Evolutionary conservation across 2,888 invertebrate species (phyloP), one percentile per base, ranked within the genome.

Genomic region (Rapana venosa): DNA sequence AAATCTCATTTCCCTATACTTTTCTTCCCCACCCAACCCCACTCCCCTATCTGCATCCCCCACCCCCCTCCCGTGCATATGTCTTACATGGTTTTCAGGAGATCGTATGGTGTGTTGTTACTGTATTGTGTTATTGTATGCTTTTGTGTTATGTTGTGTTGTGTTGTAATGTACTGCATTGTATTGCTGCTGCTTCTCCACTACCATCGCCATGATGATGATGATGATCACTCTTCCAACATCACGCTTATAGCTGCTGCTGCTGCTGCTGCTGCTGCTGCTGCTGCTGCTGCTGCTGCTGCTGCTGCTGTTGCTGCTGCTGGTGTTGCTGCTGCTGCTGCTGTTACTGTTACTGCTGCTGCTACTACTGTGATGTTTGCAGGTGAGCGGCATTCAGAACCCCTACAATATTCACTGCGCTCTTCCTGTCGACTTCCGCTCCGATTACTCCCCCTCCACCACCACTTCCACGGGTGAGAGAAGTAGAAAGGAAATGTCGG

Each of bases 371-470:
- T n/a, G n/a, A n/a, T 74, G n/a, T n/a, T 30, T 22, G 2, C 88
- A 88, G 88, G 94, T 95, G 58, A 96, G 96, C 88, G 97, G 97
- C n/a, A 95, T 97, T 87, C 92, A 94, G 20, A 96, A 97, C 92
- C 97, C 97, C 0, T 96, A 95, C 88, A 96, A 97, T 93, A 95
- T 97, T 89, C 96, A 96, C 94, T 96, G 94, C 87, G 94, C 94
- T 85, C 92, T 96, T 81, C 95, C 96, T 17, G 94, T 96, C 6
- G 95, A 95, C 90, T 93, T 95, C 84, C 93, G 93, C 58, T 87
- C 92, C 32, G 91, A 93, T 74, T 85, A 92, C 36, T 85, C 66
- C 92, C 91, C 26, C 79, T 70, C 36, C 36, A 47, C 81, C 81
- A 47, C 88, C 35, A 58, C 83, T 22, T 70, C 88, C 84, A 83